These are phyloP conservation scores for Argyresthia albistria DNA, from an alignment of 2,888 invertebrate genomes.

Conservation along the genomic window DNA sequence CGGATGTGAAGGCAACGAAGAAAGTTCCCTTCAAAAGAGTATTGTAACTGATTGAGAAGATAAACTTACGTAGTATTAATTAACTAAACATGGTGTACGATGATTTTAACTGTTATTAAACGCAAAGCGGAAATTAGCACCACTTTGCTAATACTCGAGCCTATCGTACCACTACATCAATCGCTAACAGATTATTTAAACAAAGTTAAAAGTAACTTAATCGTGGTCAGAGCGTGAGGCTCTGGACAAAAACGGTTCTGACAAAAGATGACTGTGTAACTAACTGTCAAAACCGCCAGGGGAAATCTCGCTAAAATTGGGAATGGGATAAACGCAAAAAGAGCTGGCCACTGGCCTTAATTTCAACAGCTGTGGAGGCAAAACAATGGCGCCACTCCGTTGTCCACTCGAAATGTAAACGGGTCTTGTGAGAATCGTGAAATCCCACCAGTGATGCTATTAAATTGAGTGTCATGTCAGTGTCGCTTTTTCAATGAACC, in stretches of 20 bases:
- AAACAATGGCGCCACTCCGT: slow-evolving; percentile 35
- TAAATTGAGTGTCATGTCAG: slow-evolving; percentile 4
- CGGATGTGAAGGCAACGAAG: too few relatives aligned
- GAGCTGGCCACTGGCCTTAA: slow-evolving; percentile 35
- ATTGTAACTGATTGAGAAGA: too few relatives aligned
- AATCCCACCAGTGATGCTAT: slow-evolving; percentile 21
- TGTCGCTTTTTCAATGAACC: neutral
- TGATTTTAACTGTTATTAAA: slow-evolving; percentile 6
- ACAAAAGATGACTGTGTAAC: slow-evolving; percentile 42
- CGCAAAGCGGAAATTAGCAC: slow-evolving; percentile 21
- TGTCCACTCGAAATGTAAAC: slow-evolving; percentile 50
- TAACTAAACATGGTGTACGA: slow-evolving; percentile 8
- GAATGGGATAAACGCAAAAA: slow-evolving; percentile 44
- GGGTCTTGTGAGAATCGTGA: slow-evolving; percentile 36
- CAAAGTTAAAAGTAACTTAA: neutral
- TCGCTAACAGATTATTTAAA: neutral
- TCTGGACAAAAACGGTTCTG: slow-evolving; percentile 21
- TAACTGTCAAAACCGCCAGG: slow-evolving; percentile 47
- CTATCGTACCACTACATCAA: too few relatives aligned
- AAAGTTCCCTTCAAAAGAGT: too few relatives aligned
- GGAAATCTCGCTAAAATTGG: slow-evolving; percentile 49
- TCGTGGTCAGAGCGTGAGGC: slow-evolving; percentile 16
- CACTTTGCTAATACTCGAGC: slow-evolving; percentile 19
- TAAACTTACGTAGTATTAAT: too few relatives aligned
- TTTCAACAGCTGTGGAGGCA: slow-evolving; percentile 50